These are phyloP conservation scores for Lasioglossum vierecki DNA, from an alignment of 2,888 invertebrate genomes.

Conservation along the genomic window DNA sequence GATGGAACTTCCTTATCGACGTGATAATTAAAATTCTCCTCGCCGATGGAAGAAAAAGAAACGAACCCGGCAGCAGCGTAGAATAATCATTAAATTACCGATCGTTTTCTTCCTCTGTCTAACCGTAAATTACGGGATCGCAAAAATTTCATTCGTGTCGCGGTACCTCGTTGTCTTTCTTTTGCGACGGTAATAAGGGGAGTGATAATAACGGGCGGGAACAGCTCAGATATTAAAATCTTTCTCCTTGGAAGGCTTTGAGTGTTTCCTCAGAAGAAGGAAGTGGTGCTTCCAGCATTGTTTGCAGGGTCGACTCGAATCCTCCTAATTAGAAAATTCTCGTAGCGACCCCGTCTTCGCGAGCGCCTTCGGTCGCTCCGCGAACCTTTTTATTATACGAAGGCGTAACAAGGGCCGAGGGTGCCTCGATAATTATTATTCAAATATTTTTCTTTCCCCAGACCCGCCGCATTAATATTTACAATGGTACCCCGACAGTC, in stretches of 20 bases:
- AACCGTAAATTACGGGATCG: slow-evolving; percentile 45
- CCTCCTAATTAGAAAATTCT: slow-evolving; percentile 82
- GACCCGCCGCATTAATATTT: slow-evolving; percentile 79
- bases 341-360: slow-evolving; percentile 69
- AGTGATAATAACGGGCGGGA: slow-evolving; percentile 66
- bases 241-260: slow-evolving; percentile 53
- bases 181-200: slow-evolving; percentile 64
- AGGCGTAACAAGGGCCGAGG: slow-evolving; percentile 67
- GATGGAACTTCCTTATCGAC: slow-evolving; percentile 36
- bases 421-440: slow-evolving; percentile 79
- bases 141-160: slow-evolving; percentile 13
- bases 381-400: slow-evolving; percentile 69
- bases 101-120: slow-evolving; percentile 48
- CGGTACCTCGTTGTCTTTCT: slow-evolving; percentile 35
- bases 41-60: not conserved
- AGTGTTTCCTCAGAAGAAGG: slow-evolving; percentile 62
- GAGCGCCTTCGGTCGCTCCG: slow-evolving; percentile 50
- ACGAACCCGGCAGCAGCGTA: slow-evolving; percentile 13
- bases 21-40: slow-evolving; percentile 43
- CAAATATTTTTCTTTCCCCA: slow-evolving; percentile 80
- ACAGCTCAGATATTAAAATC: slow-evolving; percentile 71
- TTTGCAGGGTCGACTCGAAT: slow-evolving; percentile 74
- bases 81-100: slow-evolving; percentile 55
- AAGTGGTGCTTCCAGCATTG: slow-evolving; percentile 74
- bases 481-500: slow-evolving; percentile 70